Base-by-base conservation (phyloP, 2,113 vertebrate species). In the Vulpes ferrilata region DNA sequence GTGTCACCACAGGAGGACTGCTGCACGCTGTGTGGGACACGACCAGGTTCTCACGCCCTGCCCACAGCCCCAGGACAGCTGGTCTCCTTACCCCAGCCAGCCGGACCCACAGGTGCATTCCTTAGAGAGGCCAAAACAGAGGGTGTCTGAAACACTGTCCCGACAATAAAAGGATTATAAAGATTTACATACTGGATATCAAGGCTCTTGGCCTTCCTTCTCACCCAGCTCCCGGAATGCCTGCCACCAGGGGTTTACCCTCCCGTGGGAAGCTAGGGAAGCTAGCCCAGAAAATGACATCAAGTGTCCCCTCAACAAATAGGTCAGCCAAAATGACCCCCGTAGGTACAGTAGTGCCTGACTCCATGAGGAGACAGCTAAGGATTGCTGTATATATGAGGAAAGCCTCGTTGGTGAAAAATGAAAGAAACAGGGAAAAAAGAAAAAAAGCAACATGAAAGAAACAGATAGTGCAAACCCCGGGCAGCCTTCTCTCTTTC, bases 361-460 rank as follows among this genome's bases (percentile, higher is more conserved):
- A 5, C 3, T 76, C 35, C 22, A 57, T 12, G 22, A 55, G 30
- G 27, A 11, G 60, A 17, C 30, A 27, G 59, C 48, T 35, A 6
- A 55, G 59, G 48, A 64, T 5, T 0, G 0, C 67, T 16, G 5
- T 48, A 55, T 5, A 23, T 0, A 5, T 2, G 35, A 84, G 51
- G 22, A 43, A 69, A 65, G 20, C 7, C 48, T 19, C 62, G 4
- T 16, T 9, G 11, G 25, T 20, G 32, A 19, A 76, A 60, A n/a
- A 55, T 3, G 48, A 60, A 73, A 30, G 32, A 48, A 59, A 59
- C 59, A 25, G 22, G 17, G 2, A 22, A 48, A 69, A 35, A 80
- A 59, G 16, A 48, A 81, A 35, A 80, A 59, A 60, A 38, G 23
- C 53, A 60, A n/a, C 43, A 13, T 12, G 30, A 55, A 62, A 62